Percentiles rank a stretch among this genome's conserved stretches.
phyloP scores from a whole-genome alignment of 2,888 invertebrate species.

The Lithophane socia region DNA sequence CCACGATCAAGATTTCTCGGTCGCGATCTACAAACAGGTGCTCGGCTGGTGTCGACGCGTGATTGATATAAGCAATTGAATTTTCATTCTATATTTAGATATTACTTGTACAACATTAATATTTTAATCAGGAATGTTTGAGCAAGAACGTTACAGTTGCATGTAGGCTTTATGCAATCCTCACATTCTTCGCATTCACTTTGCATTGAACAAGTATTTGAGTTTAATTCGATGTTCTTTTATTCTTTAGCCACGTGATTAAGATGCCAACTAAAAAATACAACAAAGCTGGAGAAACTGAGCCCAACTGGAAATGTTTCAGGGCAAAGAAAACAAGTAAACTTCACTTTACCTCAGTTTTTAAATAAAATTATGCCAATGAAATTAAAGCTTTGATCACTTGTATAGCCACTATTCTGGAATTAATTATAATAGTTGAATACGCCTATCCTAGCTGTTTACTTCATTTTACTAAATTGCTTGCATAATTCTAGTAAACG shows the following conservation, averaged over 20 bases:
- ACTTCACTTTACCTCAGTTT: neutral
- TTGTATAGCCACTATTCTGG: neutral
- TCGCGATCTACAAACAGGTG: conserved; percentile 88
- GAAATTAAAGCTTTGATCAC: neutral
- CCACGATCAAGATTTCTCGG: conserved; percentile 83
- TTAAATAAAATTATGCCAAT: neutral
- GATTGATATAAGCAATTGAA: conserved; percentile 71
- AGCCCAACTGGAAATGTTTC: neutral
- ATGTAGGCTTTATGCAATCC: conserved; percentile 55
- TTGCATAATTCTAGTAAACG: neutral
- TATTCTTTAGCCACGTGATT: conserved; percentile 18
- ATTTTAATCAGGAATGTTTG: conserved; percentile 66
- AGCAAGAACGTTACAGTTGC: conserved; percentile 54
- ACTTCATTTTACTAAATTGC: neutral
- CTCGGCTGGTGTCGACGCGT: conserved; percentile 69
- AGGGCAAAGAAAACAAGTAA: neutral
- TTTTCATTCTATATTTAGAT: conserved; percentile 69
- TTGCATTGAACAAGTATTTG: conserved; percentile 12
- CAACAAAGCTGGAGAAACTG: neutral
- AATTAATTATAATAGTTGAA: neutral
- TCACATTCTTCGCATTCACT: conserved; percentile 46
- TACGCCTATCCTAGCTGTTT: neutral
- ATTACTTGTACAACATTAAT: conserved; percentile 67
- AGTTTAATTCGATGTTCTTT: conserved; percentile 13
- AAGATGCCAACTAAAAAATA: neutral